phyloP scores from a whole-genome alignment of 2,797 vertebrate genomes.

The Crenichthys baileyi region DNA sequence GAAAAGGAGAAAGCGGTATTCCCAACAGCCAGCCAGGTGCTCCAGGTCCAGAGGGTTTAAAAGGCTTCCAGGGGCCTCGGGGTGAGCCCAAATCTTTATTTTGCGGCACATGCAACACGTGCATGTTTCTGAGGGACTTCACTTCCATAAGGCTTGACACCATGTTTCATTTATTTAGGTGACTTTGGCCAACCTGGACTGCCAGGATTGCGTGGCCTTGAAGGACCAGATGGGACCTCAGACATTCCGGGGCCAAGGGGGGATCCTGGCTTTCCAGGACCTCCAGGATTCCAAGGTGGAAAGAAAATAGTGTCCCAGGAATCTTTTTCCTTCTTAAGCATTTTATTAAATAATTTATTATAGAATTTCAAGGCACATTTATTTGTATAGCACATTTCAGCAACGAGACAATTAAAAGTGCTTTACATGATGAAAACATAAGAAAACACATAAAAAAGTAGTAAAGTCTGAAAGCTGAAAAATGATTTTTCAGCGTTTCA shows the following conservation, averaged over 20 bases:
- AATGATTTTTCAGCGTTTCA: too few species aligned
- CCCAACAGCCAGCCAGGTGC: conserved; percentile 81
- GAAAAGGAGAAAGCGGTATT: conserved; percentile 85
- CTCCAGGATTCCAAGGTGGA: conserved; percentile 80
- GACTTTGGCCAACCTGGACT: conserved; percentile 81
- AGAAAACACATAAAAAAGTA: too few species aligned
- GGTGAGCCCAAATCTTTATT: conserved; percentile 76
- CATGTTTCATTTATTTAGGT: conserved; percentile 77
- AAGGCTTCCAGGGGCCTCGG: conserved; percentile 85
- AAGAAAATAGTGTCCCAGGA: background rate
- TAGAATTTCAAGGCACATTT: too few species aligned
- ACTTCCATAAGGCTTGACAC: conserved; percentile 17
- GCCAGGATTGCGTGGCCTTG: conserved; percentile 82
- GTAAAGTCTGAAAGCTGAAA: too few species aligned
- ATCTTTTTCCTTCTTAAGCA: background rate
- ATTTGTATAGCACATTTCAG: too few species aligned
- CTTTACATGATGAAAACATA: too few species aligned
- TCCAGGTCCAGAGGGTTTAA: conserved; percentile 81
- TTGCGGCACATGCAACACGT: background rate
- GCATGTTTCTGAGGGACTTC: background rate
- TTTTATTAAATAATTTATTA: background rate
- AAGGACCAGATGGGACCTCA: conserved; percentile 80
- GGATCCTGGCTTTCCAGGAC: conserved; percentile 83
- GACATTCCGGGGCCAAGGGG: conserved; percentile 84
- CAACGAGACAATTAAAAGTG: too few species aligned